Evolutionary conservation across 53 echinoderm and acorn worm genomes (phyloP).

Genomic region (Henricia sp.): DNA sequence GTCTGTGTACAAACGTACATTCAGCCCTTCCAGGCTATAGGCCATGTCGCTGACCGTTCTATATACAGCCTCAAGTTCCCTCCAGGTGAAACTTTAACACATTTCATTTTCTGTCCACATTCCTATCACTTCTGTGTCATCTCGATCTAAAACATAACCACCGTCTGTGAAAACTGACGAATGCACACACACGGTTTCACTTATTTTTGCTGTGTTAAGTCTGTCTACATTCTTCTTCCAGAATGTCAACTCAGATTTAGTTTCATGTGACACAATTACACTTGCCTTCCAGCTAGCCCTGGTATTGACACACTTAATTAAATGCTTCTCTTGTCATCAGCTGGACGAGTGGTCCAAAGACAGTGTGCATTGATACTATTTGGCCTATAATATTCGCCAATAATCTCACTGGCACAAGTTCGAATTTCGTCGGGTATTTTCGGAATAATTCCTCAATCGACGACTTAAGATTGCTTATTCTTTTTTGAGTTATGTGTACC

Average conservation of each 20-base stretch:
- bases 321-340: slow-evolving; percentile 36
- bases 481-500: slow-evolving; percentile 9
- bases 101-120: slow-evolving; percentile 7
- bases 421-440: background rate
- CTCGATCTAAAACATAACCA: slow-evolving; percentile 10
- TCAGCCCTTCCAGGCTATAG: slow-evolving; percentile 3
- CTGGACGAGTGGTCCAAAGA: slow-evolving; percentile 22
- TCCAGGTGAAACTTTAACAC: slow-evolving; percentile 56
- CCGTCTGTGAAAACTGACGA: slow-evolving; percentile 38
- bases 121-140: slow-evolving; percentile 15
- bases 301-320: slow-evolving; percentile 32
- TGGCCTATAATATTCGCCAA: slow-evolving; percentile 22
- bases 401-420: background rate
- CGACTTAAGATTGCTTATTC: background rate
- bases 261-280: slow-evolving; percentile 1
- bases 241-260: slow-evolving; percentile 25
- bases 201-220: slow-evolving; percentile 1
- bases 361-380: slow-evolving; percentile 42
- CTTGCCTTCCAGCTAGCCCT: slow-evolving; percentile 29
- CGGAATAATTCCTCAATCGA: background rate
- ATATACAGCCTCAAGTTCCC: slow-evolving; percentile 43
- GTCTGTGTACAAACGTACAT: slow-evolving; percentile 34
- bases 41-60: background rate
- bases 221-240: slow-evolving; percentile 26
- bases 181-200: background rate